Percentiles rank a stretch among this genome's conserved stretches.
phyloP scores from a whole-genome alignment of 2,888 invertebrate genomes.

The Tethea ocularis region DNA sequence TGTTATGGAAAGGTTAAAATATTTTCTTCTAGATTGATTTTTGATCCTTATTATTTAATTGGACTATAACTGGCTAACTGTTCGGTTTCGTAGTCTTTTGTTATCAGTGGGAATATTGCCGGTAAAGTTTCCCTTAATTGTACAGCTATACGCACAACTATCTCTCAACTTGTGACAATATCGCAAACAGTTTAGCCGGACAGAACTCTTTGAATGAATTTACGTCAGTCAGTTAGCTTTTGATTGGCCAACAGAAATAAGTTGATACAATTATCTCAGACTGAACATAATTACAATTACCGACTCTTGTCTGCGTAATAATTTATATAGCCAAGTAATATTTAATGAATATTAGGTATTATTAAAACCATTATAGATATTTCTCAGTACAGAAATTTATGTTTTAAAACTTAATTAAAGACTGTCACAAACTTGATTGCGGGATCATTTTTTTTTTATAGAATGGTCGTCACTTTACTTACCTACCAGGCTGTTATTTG shows the following conservation, averaged over 20 bases:
- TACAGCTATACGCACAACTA: slow-evolving; percentile 29
- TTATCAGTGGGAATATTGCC: not conserved
- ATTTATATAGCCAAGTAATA: slow-evolving; percentile 23
- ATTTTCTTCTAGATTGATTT: too few species aligned
- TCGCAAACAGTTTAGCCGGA: slow-evolving; percentile 34
- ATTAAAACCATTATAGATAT: slow-evolving; percentile 60
- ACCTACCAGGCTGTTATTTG: too few species aligned
- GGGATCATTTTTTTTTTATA: too few species aligned
- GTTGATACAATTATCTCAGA: slow-evolving; percentile 11
- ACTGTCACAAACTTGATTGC: slow-evolving; percentile 47
- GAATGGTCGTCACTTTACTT: too few species aligned
- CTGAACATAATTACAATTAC: too few species aligned
- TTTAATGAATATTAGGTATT: slow-evolving; percentile 15
- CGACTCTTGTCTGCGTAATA: slow-evolving; percentile 17
- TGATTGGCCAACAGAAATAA: slow-evolving; percentile 27
- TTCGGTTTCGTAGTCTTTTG: too few species aligned
- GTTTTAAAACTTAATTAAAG: slow-evolving; percentile 63
- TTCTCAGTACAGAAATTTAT: slow-evolving; percentile 62
- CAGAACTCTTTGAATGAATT: slow-evolving; percentile 24
- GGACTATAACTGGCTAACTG: too few species aligned
- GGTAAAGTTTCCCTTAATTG: not conserved
- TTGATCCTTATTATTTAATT: too few species aligned
- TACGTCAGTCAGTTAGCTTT: slow-evolving; percentile 35
- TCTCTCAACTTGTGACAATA: slow-evolving; percentile 26
- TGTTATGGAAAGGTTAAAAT: too few species aligned